Evolutionary conservation across 2,888 invertebrate genomes (phyloP).

Genomic region (Leptopilina drosophilae): DNA sequence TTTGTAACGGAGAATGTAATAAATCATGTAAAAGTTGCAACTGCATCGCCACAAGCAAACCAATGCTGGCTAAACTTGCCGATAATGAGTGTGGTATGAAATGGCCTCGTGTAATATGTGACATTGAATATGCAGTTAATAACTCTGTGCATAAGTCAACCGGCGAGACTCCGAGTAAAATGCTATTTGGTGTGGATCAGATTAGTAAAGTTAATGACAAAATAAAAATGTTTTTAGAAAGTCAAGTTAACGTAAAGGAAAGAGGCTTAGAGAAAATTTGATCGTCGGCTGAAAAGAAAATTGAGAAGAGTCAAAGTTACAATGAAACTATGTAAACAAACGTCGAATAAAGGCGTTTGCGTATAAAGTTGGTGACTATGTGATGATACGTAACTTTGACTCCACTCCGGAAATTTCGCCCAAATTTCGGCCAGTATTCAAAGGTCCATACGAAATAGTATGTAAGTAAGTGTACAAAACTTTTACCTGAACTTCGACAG

Average conservation of each 20-base stretch:
- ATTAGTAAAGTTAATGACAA: slow-evolving; percentile 46
- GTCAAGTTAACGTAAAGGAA: slow-evolving; percentile 37
- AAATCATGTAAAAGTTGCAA: slow-evolving; percentile 45
- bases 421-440: background rate
- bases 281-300: slow-evolving; percentile 26
- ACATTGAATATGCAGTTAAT: slow-evolving; percentile 51
- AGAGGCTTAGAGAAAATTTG: slow-evolving; percentile 43
- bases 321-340: slow-evolving; percentile 24
- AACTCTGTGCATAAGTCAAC: slow-evolving; percentile 56
- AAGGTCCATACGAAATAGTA: slow-evolving; percentile 9
- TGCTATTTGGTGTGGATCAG: slow-evolving; percentile 61
- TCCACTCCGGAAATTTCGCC: slow-evolving; percentile 27
- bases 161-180: slow-evolving; percentile 58
- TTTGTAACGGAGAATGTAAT: slow-evolving; percentile 43
- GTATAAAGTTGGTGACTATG: slow-evolving; percentile 49
- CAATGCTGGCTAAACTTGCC: slow-evolving; percentile 45
- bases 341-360: slow-evolving; percentile 37
- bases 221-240: background rate
- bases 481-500: too few species aligned
- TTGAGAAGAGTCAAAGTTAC: background rate
- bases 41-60: slow-evolving; percentile 54
- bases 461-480: too few species aligned
- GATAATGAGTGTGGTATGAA: slow-evolving; percentile 39
- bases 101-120: slow-evolving; percentile 45
- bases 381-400: slow-evolving; percentile 46